Evolutionary conservation across 1,140 invertebrate genomes (phyloP).

Genomic region (Atopsyche davidsoni): DNA sequence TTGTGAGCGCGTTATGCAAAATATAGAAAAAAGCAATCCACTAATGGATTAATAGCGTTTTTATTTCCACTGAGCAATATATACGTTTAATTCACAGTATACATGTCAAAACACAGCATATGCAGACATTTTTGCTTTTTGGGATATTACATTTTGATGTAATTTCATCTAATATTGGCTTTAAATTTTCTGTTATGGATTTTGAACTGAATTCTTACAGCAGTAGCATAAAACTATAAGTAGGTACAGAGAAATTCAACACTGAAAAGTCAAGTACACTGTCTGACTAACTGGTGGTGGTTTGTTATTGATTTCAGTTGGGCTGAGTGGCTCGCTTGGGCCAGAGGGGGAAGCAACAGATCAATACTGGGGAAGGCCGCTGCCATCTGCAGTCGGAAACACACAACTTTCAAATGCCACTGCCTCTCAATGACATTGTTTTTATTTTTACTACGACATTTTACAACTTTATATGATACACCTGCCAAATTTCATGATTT

Average conservation of each 20-base stretch:
- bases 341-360: slow-evolving; percentile 14
- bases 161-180: not conserved
- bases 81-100: too few relatives aligned
- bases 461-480: too few relatives aligned
- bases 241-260: not conserved
- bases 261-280: too few relatives aligned
- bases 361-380: slow-evolving; percentile 13
- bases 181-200: not conserved
- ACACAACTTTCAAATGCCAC: too few relatives aligned
- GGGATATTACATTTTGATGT: too few relatives aligned
- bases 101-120: too few relatives aligned
- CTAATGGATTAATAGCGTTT: too few relatives aligned
- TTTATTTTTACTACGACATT: too few relatives aligned
- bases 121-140: too few relatives aligned
- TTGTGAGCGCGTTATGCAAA: not conserved
- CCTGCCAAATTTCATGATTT: too few relatives aligned
- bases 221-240: not conserved
- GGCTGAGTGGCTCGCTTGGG: slow-evolving; percentile 1
- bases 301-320: slow-evolving; percentile 24
- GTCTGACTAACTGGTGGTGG: slow-evolving; percentile 6
- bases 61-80: too few relatives aligned
- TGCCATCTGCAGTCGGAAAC: slow-evolving; percentile 10
- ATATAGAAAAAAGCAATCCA: not conserved
- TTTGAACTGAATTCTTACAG: not conserved
- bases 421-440: too few relatives aligned